phyloP scores from a whole-genome alignment of 2,113 vertebrate species.

The Epinephelus lanceolatus region DNA sequence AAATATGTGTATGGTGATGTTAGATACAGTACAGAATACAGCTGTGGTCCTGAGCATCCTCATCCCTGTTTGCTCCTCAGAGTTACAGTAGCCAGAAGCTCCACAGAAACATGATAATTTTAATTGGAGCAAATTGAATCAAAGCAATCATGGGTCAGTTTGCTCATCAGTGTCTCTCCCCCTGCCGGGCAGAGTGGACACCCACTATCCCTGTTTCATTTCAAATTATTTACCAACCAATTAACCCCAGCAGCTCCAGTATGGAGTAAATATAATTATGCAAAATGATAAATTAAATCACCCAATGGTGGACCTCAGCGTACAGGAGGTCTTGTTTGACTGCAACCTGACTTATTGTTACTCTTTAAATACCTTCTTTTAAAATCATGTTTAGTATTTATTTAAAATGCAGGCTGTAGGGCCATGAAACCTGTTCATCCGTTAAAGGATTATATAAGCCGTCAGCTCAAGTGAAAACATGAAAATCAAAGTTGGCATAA shows the following conservation, averaged over 20 bases:
- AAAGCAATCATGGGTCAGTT: slow-evolving; percentile 65
- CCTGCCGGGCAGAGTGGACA: slow-evolving; percentile 48
- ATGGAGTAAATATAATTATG: slow-evolving; percentile 44
- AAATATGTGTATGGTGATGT: not conserved
- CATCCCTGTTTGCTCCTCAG: not conserved
- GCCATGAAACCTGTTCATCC: slow-evolving; percentile 8
- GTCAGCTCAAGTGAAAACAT: slow-evolving; percentile 20
- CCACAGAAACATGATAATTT: slow-evolving; percentile 29
- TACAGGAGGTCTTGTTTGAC: slow-evolving; percentile 10
- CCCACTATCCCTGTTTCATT: slow-evolving; percentile 62
- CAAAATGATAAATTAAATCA: slow-evolving; percentile 44
- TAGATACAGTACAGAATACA: not conserved
- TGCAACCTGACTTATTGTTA: not conserved
- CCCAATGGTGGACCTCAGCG: slow-evolving; percentile 13
- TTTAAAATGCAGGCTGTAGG: not conserved
- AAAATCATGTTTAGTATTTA: not conserved
- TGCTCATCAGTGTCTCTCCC: slow-evolving; percentile 58
- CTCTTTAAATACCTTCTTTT: not conserved
- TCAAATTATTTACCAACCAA: slow-evolving; percentile 70
- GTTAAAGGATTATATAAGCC: slow-evolving; percentile 19
- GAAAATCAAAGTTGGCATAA: slow-evolving; percentile 37
- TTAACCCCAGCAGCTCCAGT: slow-evolving; percentile 55
- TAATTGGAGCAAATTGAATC: slow-evolving; percentile 62
- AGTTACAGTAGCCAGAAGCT: slow-evolving; percentile 18
- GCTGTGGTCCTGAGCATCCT: not conserved